Base-by-base conservation (phyloP, 2,888 invertebrate genomes). In the Ypsolopha scabrella region DNA sequence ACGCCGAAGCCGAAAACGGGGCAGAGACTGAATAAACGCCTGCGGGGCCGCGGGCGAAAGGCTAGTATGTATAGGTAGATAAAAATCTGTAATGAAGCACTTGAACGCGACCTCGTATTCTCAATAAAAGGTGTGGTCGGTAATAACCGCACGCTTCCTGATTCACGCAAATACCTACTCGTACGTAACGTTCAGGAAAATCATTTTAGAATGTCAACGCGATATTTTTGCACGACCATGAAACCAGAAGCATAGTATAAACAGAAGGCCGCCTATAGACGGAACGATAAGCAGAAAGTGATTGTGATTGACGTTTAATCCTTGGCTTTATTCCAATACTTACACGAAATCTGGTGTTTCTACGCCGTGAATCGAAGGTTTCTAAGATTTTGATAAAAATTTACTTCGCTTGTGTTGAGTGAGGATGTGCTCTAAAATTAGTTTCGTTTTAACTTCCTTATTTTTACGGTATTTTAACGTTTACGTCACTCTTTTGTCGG, bases 211-310 rank as follows among this genome's bases (percentile, higher is more conserved):
- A 82, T 82, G 81, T 81, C 79, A 81, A 72, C 73, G 78, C 75
- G 80, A 77, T 85, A 85, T 83, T 85, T 85, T 82, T 79, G 81
- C 80, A 67, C 73, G 80, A 66, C 83, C 81, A 65, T 82, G 83
- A 80, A 75, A 60, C 69, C 65, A 72, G 81, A 83, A 85, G 85
- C 85, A 72, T 78, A 64, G 55, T 58, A 62, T 65, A 67, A 35
- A 2, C 34, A 68, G 75, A 53, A 78, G 75, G 68, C 75, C 75
- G 73, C 73, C 65, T 68, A 63, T 69, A 41, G 10, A 24, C n/a
- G 38, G 33, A 37, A 65, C 73, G 74, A 78, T 79, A 77, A 75
- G 65, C 68, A 78, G 78, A 85, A 83, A 83, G 81, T 81, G 79
- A 82, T 80, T 78, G 63, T 68, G 66, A 80, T 78, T 73, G 69